Evolutionary conservation across 2,113 vertebrate species (phyloP).

Genomic region (Rousettus leschenaultii): DNA sequence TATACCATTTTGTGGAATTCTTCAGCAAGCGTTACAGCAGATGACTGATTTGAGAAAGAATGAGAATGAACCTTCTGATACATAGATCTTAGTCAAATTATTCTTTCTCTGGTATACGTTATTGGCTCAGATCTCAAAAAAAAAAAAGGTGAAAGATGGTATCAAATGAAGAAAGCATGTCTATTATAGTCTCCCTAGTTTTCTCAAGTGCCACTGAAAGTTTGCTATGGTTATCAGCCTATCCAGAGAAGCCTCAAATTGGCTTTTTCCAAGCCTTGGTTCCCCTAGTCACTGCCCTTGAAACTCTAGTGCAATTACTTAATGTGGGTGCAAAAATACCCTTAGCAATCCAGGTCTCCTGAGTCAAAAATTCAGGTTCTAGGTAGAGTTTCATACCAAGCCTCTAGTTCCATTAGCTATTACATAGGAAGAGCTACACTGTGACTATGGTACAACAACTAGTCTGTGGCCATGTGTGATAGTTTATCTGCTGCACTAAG

Average conservation of each 20-base stretch:
- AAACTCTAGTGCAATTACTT: neutral
- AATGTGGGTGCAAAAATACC: neutral
- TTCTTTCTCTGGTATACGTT: neutral
- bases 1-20: neutral
- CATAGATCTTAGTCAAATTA: neutral
- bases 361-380: neutral
- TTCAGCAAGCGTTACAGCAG: neutral
- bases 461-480: neutral
- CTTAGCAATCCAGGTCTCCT: neutral
- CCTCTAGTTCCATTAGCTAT: neutral
- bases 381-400: neutral
- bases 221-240: neutral
- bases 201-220: neutral
- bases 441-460: neutral
- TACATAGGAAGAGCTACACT: neutral
- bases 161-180: neutral
- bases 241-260: neutral
- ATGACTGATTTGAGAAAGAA: neutral
- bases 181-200: neutral
- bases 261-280: neutral
- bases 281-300: neutral
- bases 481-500: neutral
- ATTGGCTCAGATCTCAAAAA: neutral
- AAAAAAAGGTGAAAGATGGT: neutral
- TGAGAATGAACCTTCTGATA: neutral